These are phyloP conservation scores for Panagrolaimus sp. DNA, from an alignment of 1,140 invertebrate genomes.

Conservation along the genomic window DNA sequence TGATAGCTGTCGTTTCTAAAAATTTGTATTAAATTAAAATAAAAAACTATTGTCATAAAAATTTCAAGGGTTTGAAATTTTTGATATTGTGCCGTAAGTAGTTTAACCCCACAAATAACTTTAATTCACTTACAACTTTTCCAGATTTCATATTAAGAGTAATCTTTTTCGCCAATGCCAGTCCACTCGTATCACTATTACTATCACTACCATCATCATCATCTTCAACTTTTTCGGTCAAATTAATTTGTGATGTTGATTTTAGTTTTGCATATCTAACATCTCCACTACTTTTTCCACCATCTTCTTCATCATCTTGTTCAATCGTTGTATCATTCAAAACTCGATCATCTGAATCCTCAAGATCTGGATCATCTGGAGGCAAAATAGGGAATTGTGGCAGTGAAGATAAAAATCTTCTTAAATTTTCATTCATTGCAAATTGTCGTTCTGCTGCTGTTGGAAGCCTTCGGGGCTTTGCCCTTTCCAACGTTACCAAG, in stretches of 20 bases:
- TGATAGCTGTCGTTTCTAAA: too few relatives aligned
- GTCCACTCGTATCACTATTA: background rate
- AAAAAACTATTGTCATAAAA: too few relatives aligned
- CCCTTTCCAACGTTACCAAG: background rate
- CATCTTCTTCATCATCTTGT: background rate
- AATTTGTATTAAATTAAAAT: too few relatives aligned
- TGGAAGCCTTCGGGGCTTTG: constrained; percentile 4
- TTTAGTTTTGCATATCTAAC: background rate
- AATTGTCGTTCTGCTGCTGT: constrained; percentile 5
- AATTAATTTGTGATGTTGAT: background rate
- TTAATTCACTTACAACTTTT: too few relatives aligned
- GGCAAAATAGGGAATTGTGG: constrained; percentile 3
- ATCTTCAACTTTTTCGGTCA: background rate
- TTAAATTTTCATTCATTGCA: constrained; percentile 7
- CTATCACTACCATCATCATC: background rate
- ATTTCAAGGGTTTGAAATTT: too few relatives aligned
- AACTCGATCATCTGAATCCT: background rate
- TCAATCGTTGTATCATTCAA: background rate
- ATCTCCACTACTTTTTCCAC: background rate
- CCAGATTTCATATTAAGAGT: too few relatives aligned
- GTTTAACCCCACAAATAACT: too few relatives aligned
- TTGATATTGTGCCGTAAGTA: too few relatives aligned
- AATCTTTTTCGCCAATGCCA: background rate
- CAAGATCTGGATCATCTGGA: background rate
- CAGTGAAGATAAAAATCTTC: background rate